Evolutionary conservation across 92 coral and sea anemone species (phyloP).

Genomic region (Porites cylindrica): DNA sequence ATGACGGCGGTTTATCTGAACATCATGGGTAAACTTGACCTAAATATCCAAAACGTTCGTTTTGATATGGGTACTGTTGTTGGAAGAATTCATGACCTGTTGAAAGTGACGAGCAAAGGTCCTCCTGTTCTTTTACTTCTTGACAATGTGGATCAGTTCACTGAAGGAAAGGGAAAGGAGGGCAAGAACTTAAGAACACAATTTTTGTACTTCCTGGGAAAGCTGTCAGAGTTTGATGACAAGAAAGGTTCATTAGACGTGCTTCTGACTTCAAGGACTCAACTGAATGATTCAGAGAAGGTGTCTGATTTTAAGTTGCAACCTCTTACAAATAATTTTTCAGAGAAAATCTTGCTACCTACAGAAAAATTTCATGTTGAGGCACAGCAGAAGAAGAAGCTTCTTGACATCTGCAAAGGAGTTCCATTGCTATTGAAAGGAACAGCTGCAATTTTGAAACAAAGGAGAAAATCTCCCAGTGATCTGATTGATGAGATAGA

Average conservation of each 20-base stretch:
- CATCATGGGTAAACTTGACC: neutral
- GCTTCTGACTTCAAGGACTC: slow-evolving; percentile 63
- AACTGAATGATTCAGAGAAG: slow-evolving; percentile 26
- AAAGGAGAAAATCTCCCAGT: neutral
- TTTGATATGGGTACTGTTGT: neutral
- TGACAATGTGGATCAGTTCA: slow-evolving; percentile 69
- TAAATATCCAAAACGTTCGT: neutral
- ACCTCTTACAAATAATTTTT: neutral
- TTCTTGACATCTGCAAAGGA: neutral
- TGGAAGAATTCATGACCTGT: slow-evolving; percentile 8
- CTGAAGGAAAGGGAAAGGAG: neutral
- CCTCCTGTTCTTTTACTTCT: slow-evolving; percentile 39
- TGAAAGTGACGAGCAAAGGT: neutral
- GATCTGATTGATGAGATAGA: neutral
- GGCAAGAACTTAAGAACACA: neutral
- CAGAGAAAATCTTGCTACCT: slow-evolving; percentile 6
- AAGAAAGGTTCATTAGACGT: slow-evolving; percentile 35
- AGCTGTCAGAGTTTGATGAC: neutral
- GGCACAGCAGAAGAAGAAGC: neutral
- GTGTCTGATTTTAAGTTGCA: slow-evolving; percentile 4
- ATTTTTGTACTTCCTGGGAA: neutral
- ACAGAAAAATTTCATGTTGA: neutral
- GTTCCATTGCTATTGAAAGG: slow-evolving; percentile 8
- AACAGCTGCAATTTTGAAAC: neutral
- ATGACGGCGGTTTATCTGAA: slow-evolving; percentile 26